Base-by-base conservation (phyloP, 1,140 invertebrate genomes). In the Littorina saxatilis region DNA sequence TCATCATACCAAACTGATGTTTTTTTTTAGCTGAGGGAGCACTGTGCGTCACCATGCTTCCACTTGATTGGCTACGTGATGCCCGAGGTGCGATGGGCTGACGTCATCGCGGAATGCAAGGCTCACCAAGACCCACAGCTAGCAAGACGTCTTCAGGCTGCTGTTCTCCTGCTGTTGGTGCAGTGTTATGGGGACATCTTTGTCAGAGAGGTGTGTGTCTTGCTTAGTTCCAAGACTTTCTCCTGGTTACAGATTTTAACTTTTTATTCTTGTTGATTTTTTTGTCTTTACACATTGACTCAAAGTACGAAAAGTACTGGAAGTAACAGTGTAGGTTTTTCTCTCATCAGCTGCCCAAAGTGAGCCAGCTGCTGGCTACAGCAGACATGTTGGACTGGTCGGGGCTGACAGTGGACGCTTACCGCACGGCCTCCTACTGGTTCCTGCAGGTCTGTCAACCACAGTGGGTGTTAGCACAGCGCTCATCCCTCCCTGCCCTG, bases 371-470 rank as follows among this genome's bases (percentile, higher is more conserved):
- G 37, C 91, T 96, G 4, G 91, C 93, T 32, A 94, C 95, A 83
- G 94, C 95, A 13, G 94, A 95, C 86, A 93, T 92, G 76, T 95
- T 95, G 90, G 93, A 95, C 0, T 97, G 96, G 96, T 93, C 94
- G 81, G 89, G 94, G 47, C 91, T 96, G 11, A 95, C 95, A 81
- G 94, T 94, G n/a, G 90, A 91, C 15, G 93, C 94, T 37, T 95
- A 95, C 83, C 95, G 96, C 87, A 94, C 94, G 75, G 93, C 96
- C 29, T 93, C 96, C 76, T 96, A 96, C 87, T 96, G 96, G 96
- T 95, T 96, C 83, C 94, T 96, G 2, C 95, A 95, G 93, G 95
- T 95, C 70, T 95, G 95, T 90, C 95, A 97, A 92, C 94, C 96
- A 0, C 92, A 93, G 79, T 95, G 96, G 83, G 94, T 96, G 47